Base-by-base conservation (phyloP, 2,888 invertebrate species). In the Mythimna albipuncta region DNA sequence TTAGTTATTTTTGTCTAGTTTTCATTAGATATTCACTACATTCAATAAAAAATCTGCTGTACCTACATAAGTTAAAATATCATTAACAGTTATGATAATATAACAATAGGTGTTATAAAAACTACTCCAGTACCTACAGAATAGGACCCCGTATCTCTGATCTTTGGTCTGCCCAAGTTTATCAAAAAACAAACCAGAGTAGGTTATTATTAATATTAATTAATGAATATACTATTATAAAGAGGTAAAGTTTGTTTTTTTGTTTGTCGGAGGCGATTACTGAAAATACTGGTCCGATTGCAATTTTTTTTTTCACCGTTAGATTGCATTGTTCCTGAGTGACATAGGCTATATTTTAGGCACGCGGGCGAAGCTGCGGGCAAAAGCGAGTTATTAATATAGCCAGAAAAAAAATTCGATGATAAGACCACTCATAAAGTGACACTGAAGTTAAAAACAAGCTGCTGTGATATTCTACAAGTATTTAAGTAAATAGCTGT, bases 51-150 rank as follows among this genome's bases (percentile, higher is more conserved):
- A 69, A 69, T 58, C n/a, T 47, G 32, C 13, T 16, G 47, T 19
- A n/a, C n/a, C n/a, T n/a, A n/a, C 58, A 26, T 26, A 26, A 26
- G 57, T 26, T 44, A 58, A 57, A 73, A 69, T 6, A 50, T 32
- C 11, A 50, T 52, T 61, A 73, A 21, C 10, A 79, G 9, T 72
- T 64, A 6, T 64, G 38, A 59, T 58, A 72, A 54, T 63, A 47
- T 44, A 74, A 72, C 72, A 75, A 71, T 71, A 52, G 50, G 10
- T 44, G 35, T 52, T 13, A 71, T 71, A 62, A 70, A 38, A 63
- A 63, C n/a, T 38, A 44, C 16, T 2, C 11, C 38, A 47, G 13
- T 13, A 38, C 6, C 2, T 16, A 58, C n/a, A 0, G 19, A 26
- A n/a, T 44, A 6, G 19, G 32, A 47, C 7, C 21, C 35, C 44